Evolutionary conservation across 2,113 vertebrate genomes (phyloP).

Genomic region (Cyanoliseus patagonus): DNA sequence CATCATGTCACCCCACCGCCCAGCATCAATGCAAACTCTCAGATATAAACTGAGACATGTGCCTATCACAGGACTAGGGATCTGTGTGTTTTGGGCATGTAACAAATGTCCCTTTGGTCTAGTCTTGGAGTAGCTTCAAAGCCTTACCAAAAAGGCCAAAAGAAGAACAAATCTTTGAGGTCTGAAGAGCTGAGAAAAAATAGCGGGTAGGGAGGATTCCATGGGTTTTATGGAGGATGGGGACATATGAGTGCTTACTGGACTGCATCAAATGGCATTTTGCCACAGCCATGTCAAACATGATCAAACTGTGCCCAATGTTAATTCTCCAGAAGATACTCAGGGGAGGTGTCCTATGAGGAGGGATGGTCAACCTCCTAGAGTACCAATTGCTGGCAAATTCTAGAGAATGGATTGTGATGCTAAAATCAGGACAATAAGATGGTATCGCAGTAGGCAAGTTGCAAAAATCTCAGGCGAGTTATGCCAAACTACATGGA

Average conservation of each 20-base stretch:
- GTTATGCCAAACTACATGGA: not conserved
- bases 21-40: not conserved
- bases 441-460: not conserved
- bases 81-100: rapidly evolving
- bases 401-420: not conserved
- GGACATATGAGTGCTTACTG: rapidly evolving
- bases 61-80: not conserved
- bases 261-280: not conserved
- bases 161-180: not conserved
- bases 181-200: not conserved
- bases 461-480: not conserved
- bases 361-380: not conserved
- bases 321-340: not conserved
- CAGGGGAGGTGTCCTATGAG: not conserved
- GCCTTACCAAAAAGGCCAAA: not conserved
- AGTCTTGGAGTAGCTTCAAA: not conserved
- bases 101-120: rapidly evolving
- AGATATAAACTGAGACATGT: rapidly evolving
- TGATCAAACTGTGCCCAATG: not conserved
- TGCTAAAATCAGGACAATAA: not conserved
- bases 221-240: not conserved
- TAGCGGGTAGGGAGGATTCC: rapidly evolving
- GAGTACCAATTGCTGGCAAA: not conserved
- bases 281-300: not conserved
- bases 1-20: not conserved